These are phyloP conservation scores for Aspidapion aeneum DNA, from an alignment of 2,888 invertebrate genomes.

Conservation along the genomic window DNA sequence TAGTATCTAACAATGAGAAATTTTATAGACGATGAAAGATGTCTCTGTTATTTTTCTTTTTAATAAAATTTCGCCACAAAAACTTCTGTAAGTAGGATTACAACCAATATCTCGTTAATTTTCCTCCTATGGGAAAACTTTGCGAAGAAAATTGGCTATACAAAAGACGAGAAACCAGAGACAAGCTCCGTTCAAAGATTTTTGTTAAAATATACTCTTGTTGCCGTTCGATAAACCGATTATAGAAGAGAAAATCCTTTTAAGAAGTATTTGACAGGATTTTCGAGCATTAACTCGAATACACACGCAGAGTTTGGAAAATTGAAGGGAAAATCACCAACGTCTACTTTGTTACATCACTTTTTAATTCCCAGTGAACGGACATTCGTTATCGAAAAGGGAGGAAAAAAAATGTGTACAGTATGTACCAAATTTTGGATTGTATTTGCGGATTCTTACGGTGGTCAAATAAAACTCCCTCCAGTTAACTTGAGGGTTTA, in stretches of 20 bases:
- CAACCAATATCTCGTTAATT: neutral
- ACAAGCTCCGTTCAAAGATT: neutral
- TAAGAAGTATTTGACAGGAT: constrained; percentile 20
- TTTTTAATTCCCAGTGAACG: too few relatives aligned
- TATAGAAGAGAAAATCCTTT: constrained; percentile 17
- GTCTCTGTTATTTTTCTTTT: neutral
- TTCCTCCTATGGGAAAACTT: neutral
- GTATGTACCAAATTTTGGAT: too few relatives aligned
- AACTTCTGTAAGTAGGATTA: neutral
- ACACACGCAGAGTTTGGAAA: neutral
- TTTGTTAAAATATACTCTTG: constrained; percentile 11
- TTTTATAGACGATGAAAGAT: neutral
- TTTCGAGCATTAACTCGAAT: constrained; percentile 15
- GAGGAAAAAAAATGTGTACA: too few relatives aligned
- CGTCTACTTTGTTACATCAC: neutral
- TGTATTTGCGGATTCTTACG: too few relatives aligned
- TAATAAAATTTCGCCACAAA: neutral
- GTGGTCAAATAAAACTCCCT: too few relatives aligned
- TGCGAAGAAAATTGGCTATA: neutral
- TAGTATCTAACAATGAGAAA: neutral
- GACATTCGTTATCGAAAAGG: too few relatives aligned
- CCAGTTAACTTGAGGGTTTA: too few relatives aligned
- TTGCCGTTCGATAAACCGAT: constrained; percentile 24
- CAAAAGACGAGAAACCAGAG: neutral
- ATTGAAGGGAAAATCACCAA: neutral